Conservation (phyloP, 2,888 invertebrate species). For the Erebia palarica region DNA sequence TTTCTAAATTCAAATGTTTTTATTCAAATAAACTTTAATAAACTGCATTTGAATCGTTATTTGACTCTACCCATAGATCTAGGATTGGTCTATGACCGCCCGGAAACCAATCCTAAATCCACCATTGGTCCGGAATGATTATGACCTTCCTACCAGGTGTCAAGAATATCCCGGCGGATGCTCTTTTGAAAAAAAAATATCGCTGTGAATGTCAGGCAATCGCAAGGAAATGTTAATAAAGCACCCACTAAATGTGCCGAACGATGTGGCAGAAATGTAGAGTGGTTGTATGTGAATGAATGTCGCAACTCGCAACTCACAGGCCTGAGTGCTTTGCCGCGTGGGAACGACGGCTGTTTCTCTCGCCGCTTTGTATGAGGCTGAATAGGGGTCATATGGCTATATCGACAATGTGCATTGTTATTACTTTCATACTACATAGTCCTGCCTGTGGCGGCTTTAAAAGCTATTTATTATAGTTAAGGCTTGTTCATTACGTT, state of each 20-base stretch:
- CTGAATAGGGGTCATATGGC: constrained; percentile 25
- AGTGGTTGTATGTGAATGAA: constrained; percentile 30
- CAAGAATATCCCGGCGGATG: no score
- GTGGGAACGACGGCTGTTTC: constrained; percentile 62
- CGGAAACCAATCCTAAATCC: no score
- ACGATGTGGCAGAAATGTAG: constrained; percentile 24
- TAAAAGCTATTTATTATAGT: constrained; percentile 2
- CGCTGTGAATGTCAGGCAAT: background rate
- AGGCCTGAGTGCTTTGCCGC: constrained; percentile 48
- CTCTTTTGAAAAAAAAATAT: no score
- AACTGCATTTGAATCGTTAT: no score
- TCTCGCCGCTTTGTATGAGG: constrained; percentile 34
- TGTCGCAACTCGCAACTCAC: constrained; percentile 41
- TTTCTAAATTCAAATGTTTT: no score
- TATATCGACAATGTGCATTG: constrained; percentile 29
- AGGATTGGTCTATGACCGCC: no score
- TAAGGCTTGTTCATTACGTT: constrained; percentile 2
- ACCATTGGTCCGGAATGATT: no score
- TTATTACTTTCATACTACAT: constrained; percentile 28
- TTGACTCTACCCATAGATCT: no score
- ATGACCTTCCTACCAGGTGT: no score
- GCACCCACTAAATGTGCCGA: constrained; percentile 26
- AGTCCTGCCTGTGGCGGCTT: constrained; percentile 8
- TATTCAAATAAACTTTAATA: no score
- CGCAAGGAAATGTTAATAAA: background rate